Base-by-base conservation (phyloP, 2,888 invertebrate species). In the Drosophila vallismaia region DNA sequence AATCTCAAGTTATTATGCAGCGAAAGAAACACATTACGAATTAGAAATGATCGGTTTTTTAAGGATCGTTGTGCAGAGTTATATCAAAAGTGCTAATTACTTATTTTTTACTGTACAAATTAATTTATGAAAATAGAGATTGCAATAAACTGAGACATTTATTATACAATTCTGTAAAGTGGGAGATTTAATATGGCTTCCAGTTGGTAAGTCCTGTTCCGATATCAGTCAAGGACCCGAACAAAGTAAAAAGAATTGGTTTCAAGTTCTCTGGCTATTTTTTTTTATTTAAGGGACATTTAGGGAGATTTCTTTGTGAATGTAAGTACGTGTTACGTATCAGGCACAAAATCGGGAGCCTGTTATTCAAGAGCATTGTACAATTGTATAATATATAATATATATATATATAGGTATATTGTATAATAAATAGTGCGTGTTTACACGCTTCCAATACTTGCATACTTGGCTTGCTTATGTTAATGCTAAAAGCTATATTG, bases 381-480 rank as follows among this genome's bases (percentile, higher is more conserved):
- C 36, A 50, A 24, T 44, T 24, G 63, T 69, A 58, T 36, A 44
- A 45, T 50, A 45, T 45, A n/a, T 2, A 14, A 38, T 51, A 52
- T 8, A 40, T 50, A 31, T 12, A 36, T 33, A 12, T 52, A n/a
- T n/a, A n/a, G n/a, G 40, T 28, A 38, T 57, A 45, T 36, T 49
- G 44, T 45, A 58, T 55, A 71, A 77, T 80, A 53, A 67, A 66
- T 75, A 71, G 48, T 68, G 70, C 73, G 69, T 76, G 67, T 49
- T 71, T 53, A 60, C 63, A 74, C 64, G 73, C 72, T 73, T 76
- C 66, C 29, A 81, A 81, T 81, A 81, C 81, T 81, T 81, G 62
- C 72, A 78, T 56, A 69, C 63, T 81, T 81, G 84, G 81, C 78
- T 68, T 56, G 73, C 50, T 83, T 75, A 73, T 57, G 72, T 45